These are phyloP conservation scores for Orussus abietinus DNA, from an alignment of 1,140 invertebrate genomes.

Conservation along the genomic window DNA sequence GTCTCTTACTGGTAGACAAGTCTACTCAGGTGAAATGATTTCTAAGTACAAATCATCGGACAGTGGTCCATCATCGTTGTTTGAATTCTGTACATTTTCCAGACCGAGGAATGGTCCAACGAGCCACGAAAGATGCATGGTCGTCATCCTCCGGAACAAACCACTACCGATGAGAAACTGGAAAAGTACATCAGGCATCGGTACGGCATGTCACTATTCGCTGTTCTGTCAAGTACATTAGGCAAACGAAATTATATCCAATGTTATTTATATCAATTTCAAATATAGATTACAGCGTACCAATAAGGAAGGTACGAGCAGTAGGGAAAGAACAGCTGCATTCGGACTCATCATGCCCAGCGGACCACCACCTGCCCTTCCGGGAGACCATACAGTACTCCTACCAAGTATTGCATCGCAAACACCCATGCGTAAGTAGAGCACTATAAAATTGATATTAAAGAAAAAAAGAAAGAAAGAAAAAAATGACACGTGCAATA, in stretches of 20 bases:
- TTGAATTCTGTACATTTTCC: slow-evolving; percentile 27
- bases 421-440: slow-evolving; percentile 42
- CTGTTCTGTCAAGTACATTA: not conserved
- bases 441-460: not conserved
- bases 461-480: too few species aligned
- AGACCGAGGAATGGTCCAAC: slow-evolving; percentile 67
- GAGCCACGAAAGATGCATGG: slow-evolving; percentile 53
- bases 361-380: slow-evolving; percentile 47
- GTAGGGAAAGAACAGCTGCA: slow-evolving; percentile 52
- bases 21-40: slow-evolving; percentile 64
- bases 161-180: slow-evolving; percentile 53
- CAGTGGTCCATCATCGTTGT: not conserved
- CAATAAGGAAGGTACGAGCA: slow-evolving; percentile 51
- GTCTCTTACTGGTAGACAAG: slow-evolving; percentile 68
- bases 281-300: slow-evolving; percentile 47
- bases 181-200: slow-evolving; percentile 57
- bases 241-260: not conserved
- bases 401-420: slow-evolving; percentile 51
- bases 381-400: slow-evolving; percentile 48
- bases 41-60: slow-evolving; percentile 9
- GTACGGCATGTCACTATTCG: too few species aligned
- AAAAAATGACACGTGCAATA: too few species aligned
- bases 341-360: slow-evolving; percentile 52
- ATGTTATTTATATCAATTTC: slow-evolving; percentile 6
- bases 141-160: slow-evolving; percentile 46